A percentile compares a stretch with the other conserved stretches of the same genome.
phyloP scores from a whole-genome alignment of 2,888 invertebrate species.

The Hyposoter didymator region DNA sequence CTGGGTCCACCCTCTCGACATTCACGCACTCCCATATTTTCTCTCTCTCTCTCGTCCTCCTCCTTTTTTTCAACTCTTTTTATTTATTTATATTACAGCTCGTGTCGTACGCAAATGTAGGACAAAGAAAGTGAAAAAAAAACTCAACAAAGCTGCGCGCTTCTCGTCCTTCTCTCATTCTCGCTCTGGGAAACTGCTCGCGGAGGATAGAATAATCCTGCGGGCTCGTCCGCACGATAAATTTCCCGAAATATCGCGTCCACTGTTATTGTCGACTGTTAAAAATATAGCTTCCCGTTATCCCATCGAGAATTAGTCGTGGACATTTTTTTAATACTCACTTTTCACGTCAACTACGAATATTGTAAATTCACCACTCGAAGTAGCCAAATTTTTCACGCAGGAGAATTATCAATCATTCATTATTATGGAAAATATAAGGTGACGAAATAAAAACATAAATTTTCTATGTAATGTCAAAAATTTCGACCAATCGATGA shows the following conservation, averaged over 20 bases:
- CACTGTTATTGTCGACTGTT: conserved; percentile 47
- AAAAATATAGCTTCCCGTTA: conserved; percentile 35
- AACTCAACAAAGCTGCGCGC: conserved; percentile 25
- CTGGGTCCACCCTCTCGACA: conserved; percentile 46
- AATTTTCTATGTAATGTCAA: background rate
- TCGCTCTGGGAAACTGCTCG: conserved; percentile 14
- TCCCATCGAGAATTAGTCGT: conserved; percentile 20
- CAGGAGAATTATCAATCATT: background rate
- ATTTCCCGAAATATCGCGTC: conserved; percentile 51
- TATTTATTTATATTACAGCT: conserved; percentile 55
- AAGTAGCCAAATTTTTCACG: background rate
- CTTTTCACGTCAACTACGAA: background rate
- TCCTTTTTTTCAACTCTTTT: conserved; percentile 2
- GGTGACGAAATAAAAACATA: background rate
- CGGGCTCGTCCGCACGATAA: conserved; percentile 42
- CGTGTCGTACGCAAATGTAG: conserved; percentile 66
- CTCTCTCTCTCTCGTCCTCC: conserved; percentile 4
- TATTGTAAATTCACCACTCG: background rate
- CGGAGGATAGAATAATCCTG: conserved; percentile 54
- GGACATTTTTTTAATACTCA: background rate
- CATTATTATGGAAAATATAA: background rate
- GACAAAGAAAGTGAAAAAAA: conserved; percentile 16
- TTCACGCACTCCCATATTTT: conserved; percentile 35
- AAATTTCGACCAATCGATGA: background rate
- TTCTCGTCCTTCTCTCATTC: background rate